Conservation (phyloP, 2,113 vertebrate species). For the Oreochromis aureus region DNA sequence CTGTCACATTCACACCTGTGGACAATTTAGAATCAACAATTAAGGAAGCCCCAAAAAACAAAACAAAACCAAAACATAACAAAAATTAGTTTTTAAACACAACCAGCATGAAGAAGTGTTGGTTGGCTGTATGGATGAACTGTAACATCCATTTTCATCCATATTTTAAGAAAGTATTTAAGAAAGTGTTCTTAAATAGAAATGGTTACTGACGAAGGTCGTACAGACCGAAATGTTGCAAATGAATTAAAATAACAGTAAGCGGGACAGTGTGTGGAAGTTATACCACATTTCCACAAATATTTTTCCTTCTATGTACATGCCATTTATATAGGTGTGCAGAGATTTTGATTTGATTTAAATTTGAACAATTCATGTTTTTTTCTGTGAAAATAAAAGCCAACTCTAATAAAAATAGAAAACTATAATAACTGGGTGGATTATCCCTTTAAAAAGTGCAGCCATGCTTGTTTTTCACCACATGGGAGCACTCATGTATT, state of each 20-base stretch:
- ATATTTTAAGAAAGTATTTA: background rate
- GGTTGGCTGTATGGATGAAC: rapidly evolving
- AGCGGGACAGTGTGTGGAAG: background rate
- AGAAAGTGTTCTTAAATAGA: background rate
- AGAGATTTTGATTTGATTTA: background rate
- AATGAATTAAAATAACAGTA: background rate
- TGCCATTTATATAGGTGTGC: background rate
- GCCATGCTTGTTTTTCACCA: constrained; percentile 11
- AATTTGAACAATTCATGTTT: background rate
- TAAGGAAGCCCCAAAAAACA: background rate
- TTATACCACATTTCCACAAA: background rate
- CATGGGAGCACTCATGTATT: constrained; percentile 51
- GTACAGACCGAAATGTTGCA: background rate
- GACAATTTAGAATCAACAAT: background rate
- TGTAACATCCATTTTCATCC: background rate
- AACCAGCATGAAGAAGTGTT: background rate
- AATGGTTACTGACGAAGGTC: background rate
- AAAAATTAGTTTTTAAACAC: background rate
- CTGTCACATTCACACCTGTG: background rate
- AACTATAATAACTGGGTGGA: background rate
- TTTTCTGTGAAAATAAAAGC: background rate
- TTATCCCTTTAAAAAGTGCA: background rate
- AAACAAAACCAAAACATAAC: background rate
- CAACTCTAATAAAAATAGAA: background rate
- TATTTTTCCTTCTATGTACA: background rate